Evolutionary conservation across 2,113 vertebrate species (phyloP), one percentile per base, ranked within the genome.

Genomic region (Podiceps cristatus): DNA sequence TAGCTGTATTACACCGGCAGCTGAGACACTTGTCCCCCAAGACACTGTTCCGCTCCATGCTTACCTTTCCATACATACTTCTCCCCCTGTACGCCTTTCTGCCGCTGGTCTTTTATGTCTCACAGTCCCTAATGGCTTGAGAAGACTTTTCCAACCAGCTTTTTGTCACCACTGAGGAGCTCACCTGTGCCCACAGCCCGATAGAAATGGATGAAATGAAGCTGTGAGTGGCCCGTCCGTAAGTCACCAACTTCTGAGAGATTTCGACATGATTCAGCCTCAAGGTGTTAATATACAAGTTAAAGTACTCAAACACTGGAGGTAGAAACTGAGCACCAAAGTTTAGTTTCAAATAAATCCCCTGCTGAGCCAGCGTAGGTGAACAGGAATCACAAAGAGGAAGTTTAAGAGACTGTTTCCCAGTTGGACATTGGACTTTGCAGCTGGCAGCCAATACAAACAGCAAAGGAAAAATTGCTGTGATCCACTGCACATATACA

Each of bases 121-220:
- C 31, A 37, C 9, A 66, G 4, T 22, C 5, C 5, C 1, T 18
- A n/a, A 62, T 10, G 7, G 2, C 17, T 76, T 56, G 24, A 74
- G n/a, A 68, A 78, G 16, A 10, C 2, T 40, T 64, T 67, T 81
- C 8, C 24, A 44, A 11, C 9, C 13, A 1, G 5, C 7, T 31
- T 7, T 9, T 17, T 9, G 5, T 4, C 8, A 2, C 4, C 31
- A 7, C 5, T 50, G 12, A 7, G 23, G 9, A 45, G 4, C 47
- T 25, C 5, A 11, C 12, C 18, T 37, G 5, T n/a, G 17, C 11
- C 29, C 14, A 23, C 17, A 76, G 7, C 3, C 37, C 52, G 9
- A 9, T 4, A 72, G 29, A 90, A 93, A n/a, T 5, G 7, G 5
- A 9, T 22, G 18, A 77, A 84, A 49, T 3, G 10, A 45, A 85